A percentile compares a stretch with the other conserved stretches of the same genome.
phyloP scores from a whole-genome alignment of 2,888 invertebrate genomes.

The Cyclophora albipunctata region DNA sequence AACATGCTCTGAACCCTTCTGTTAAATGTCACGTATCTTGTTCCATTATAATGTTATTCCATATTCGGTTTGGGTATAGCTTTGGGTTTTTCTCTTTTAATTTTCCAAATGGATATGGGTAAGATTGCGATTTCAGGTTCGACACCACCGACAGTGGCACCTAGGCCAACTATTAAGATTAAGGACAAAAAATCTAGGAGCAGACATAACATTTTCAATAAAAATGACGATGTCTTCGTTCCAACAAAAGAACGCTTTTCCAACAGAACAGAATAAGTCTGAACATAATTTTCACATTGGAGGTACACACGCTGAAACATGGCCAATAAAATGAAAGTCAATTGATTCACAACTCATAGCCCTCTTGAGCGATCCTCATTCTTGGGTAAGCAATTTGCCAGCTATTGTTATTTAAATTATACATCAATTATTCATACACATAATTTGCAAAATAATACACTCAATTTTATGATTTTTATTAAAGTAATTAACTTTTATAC shows the following conservation, averaged over 20 bases:
- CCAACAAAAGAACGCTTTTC: too few relatives aligned
- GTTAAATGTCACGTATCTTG: constrained; percentile 24
- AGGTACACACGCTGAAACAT: not conserved
- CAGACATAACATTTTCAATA: too few relatives aligned
- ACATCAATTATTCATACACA: constrained; percentile 59
- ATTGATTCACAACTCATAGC: constrained; percentile 5
- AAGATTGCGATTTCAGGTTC: too few relatives aligned
- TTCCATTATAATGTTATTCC: constrained; percentile 17
- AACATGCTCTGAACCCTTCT: constrained; percentile 30
- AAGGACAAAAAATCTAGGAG: too few relatives aligned
- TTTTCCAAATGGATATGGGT: too few relatives aligned
- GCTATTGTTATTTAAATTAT: constrained; percentile 59
- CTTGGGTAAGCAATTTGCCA: constrained; percentile 36
- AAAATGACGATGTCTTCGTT: too few relatives aligned
- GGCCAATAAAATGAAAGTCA: constrained; percentile 1
- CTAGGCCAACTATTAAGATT: too few relatives aligned
- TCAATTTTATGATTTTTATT: too few relatives aligned
- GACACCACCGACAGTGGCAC: too few relatives aligned
- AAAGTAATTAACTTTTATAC: too few relatives aligned
- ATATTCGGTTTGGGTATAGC: not conserved
- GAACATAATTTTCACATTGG: not conserved
- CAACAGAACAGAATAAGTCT: too few relatives aligned
- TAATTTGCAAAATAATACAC: constrained; percentile 38
- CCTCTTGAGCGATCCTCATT: constrained; percentile 3
- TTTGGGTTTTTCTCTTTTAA: too few relatives aligned